Evolutionary conservation across 2,888 invertebrate species (phyloP), one percentile per base, ranked within the genome.

Genomic region (Zygogramma bicolorata): DNA sequence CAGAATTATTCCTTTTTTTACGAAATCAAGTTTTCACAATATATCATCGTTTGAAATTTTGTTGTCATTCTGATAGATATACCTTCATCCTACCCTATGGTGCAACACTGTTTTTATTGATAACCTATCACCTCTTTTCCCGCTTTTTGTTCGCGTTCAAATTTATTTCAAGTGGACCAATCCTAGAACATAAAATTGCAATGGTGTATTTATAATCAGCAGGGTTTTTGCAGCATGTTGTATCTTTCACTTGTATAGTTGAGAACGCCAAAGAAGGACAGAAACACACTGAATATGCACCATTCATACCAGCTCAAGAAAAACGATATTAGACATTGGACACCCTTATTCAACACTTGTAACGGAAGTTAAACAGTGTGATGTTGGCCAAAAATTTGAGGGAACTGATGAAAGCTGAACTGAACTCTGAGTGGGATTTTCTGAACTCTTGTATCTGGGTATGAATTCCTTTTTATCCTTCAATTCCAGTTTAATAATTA

Each of bases 381-480:
- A 46, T 7, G 8, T 18, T 46, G 46, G 20, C 3, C 20, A 46
- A 8, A 20, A 46, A 20, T 46, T 46, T 63, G 22, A 78, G 76
- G 61, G 81, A 81, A 72, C 71, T 81, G 25, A 80, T 85, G 80
- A 79, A 70, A 18, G 73, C 68, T 3, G 84, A 85, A 74, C 73
- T 85, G 65, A 79, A 83, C 73, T 58, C 71, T 6, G 85, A 86
- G 75, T 85, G 85, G 85, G 78, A 80, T 7, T 72, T 49, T 7
- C 60, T 85, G 20, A 83, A 86, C 78, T 69, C 67, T 22, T 77
- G 78, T 67, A 85, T 86, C 69, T 85, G 86, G 85, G 85, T 86
- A 85, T 81, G 85, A 67, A 62, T 62, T 53, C 62, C 27, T 58
- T 63, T 40, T 68, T 10, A 53, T 58, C 18, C 42, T 20, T 63